These are phyloP conservation scores for Heloderma charlesbogerti DNA, from an alignment of 2,113 vertebrate genomes.

Conservation along the genomic window DNA sequence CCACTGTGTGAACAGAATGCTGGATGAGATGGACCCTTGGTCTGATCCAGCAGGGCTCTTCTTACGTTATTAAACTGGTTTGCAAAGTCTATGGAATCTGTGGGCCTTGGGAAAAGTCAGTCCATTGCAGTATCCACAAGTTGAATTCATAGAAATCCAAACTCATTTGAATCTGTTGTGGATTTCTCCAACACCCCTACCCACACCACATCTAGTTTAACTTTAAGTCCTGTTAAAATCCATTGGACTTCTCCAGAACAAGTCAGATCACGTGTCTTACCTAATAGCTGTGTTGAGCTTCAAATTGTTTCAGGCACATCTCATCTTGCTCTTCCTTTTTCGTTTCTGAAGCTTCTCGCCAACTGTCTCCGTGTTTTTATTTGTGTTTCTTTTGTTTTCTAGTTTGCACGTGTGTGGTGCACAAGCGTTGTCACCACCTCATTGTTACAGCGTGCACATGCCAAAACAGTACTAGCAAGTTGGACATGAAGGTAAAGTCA, in stretches of 20 bases:
- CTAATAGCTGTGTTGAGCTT: neutral
- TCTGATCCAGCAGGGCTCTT: no score
- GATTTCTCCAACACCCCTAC: no score
- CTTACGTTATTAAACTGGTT: no score
- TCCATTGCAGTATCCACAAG: no score
- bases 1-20: no score
- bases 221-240: neutral
- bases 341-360: conserved; percentile 13
- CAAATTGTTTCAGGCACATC: neutral
- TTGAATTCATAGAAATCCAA: no score
- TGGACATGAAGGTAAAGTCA: conserved; percentile 81
- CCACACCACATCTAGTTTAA: no score
- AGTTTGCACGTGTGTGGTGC: conserved; percentile 98
- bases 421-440: conserved; percentile 95
- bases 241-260: neutral
- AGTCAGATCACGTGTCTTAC: neutral
- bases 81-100: no score
- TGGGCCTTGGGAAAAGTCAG: no score
- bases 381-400: conserved; percentile 65
- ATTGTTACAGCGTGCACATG: conserved; percentile 95
- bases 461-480: conserved; percentile 88
- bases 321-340: neutral
- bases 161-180: no score
- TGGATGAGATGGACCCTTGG: no score
- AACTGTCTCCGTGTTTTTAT: conserved; percentile 52